Conservation (phyloP, 2,797 vertebrate genomes). For the Peromyscus eremicus region DNA sequence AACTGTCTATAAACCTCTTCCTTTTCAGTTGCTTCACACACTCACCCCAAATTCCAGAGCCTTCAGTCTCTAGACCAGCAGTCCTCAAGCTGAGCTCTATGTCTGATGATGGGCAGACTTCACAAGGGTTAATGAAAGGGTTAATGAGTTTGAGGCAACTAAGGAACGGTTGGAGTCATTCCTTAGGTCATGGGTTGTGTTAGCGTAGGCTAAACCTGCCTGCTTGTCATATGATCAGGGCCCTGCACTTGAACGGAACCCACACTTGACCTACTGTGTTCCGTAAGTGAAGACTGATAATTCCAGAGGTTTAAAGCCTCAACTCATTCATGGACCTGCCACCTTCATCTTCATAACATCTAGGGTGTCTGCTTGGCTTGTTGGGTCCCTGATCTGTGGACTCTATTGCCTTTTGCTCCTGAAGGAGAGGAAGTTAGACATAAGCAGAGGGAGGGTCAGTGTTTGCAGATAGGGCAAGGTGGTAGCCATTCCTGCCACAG, state of each 20-base stretch:
- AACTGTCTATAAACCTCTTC: background rate
- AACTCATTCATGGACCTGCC: background rate
- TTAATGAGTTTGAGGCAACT: background rate
- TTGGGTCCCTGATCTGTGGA: background rate
- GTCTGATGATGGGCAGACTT: background rate
- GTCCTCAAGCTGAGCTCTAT: background rate
- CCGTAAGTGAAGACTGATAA: background rate
- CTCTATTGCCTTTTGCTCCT: background rate
- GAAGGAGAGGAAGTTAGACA: background rate
- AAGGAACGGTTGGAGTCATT: background rate
- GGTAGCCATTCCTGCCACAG: background rate
- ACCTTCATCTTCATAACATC: background rate
- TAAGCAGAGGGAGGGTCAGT: background rate
- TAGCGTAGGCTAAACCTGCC: background rate
- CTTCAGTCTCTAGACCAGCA: background rate
- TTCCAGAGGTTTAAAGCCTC: background rate
- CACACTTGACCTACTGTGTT: background rate
- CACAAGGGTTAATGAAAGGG: background rate
- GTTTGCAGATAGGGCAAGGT: background rate
- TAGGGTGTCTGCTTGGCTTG: background rate
- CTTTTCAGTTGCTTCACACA: background rate
- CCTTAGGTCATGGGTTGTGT: background rate
- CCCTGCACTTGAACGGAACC: background rate
- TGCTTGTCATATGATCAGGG: background rate
- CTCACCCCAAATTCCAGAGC: background rate